Conservation (phyloP, 2,113 vertebrate genomes). For the Ptilorrhoa leucosticta region DNA sequence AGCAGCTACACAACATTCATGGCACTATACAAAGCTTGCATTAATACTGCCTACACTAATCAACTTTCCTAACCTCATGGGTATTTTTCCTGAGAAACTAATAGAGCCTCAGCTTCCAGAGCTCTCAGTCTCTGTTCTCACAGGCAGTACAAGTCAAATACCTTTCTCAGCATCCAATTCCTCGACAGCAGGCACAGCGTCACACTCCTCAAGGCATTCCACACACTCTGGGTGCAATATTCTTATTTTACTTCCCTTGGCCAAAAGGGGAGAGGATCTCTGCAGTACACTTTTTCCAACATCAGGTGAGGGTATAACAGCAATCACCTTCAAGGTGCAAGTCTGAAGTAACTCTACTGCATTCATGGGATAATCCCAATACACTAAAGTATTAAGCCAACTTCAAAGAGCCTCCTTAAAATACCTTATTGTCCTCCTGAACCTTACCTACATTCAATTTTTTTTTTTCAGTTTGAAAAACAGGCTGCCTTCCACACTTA, state of each 20-base stretch:
- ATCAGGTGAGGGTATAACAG: neutral
- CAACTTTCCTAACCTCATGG: neutral
- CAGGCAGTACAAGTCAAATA: neutral
- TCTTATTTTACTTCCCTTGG: neutral
- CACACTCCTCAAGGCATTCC: neutral
- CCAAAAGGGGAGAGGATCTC: neutral
- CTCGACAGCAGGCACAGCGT: neutral
- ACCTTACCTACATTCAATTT: neutral
- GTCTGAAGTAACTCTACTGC: neutral
- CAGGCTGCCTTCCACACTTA: neutral
- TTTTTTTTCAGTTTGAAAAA: neutral
- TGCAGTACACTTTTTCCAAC: neutral
- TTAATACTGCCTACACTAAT: neutral
- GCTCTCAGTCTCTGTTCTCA: neutral
- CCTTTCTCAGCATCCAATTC: neutral
- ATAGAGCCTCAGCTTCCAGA: neutral
- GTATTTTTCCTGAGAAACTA: neutral
- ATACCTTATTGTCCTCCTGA: neutral
- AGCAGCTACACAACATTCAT: neutral
- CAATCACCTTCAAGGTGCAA: neutral
- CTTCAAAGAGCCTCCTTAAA: neutral
- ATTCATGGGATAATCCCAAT: neutral
- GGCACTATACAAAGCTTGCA: neutral
- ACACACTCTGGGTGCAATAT: neutral
- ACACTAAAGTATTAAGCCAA: neutral